Conservation (phyloP, 2,113 vertebrate species). For the Aythya baeri region DNA sequence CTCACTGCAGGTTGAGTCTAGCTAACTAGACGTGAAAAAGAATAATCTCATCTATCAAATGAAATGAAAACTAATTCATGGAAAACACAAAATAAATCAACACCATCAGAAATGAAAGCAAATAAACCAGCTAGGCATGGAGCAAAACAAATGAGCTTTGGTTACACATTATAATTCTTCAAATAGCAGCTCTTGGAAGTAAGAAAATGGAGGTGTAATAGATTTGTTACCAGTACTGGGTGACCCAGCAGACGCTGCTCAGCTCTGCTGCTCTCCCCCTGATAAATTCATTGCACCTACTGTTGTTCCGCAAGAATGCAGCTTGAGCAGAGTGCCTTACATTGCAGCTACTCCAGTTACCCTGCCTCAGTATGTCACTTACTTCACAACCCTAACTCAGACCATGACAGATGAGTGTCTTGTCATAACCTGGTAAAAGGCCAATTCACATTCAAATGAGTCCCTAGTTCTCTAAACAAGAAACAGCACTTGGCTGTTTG, state of each 20-base stretch:
- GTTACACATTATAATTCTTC: neutral
- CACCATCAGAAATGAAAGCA: neutral
- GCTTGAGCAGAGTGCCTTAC: neutral
- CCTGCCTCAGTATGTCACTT: fast-evolving
- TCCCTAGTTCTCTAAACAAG: neutral
- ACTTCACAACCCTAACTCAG: neutral
- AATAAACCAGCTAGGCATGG: neutral
- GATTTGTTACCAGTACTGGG: neutral
- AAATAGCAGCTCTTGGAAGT: neutral
- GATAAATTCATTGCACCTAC: neutral
- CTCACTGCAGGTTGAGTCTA: fast-evolving
- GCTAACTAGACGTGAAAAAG: neutral
- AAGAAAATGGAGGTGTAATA: fast-evolving
- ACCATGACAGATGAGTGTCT: neutral
- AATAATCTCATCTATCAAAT: neutral
- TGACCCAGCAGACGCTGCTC: neutral
- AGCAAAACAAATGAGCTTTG: neutral
- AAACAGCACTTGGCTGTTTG: neutral
- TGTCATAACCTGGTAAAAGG: neutral
- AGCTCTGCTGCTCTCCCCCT: fast-evolving
- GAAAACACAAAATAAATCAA: neutral
- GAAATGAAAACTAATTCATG: neutral
- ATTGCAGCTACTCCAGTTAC: neutral
- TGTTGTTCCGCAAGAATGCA: neutral
- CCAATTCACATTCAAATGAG: neutral